These are phyloP conservation scores for Bos javanicus DNA, from an alignment of 2,113 vertebrate species.

Conservation along the genomic window DNA sequence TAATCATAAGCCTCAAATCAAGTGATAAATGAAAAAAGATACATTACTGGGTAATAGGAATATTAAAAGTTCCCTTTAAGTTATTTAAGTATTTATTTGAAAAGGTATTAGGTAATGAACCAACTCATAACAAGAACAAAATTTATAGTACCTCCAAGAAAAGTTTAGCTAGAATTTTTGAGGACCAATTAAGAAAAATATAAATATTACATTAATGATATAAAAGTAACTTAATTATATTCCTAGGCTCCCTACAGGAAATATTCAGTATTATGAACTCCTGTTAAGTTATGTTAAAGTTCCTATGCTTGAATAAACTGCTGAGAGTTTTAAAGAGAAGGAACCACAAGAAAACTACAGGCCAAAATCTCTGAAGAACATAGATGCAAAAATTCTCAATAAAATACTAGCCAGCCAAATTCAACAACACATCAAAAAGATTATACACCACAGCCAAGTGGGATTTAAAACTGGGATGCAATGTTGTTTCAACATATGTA, in stretches of 20 bases:
- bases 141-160: neutral
- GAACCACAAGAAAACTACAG: neutral
- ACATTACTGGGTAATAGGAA: neutral
- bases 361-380: neutral
- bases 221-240: neutral
- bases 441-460: neutral
- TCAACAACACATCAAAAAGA: neutral
- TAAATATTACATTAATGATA: neutral
- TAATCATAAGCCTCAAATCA: neutral
- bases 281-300: neutral
- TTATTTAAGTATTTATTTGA: neutral
- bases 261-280: neutral
- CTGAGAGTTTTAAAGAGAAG: neutral
- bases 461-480: neutral
- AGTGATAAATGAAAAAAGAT: neutral
- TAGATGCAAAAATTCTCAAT: neutral
- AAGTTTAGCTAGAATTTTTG: neutral
- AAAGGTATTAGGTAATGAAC: neutral
- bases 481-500: neutral
- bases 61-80: neutral
- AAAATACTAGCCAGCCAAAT: neutral
- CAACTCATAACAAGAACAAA: neutral
- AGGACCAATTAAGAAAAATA: neutral
- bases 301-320: neutral
- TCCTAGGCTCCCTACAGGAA: neutral